A percentile compares a stretch with the other conserved stretches of the same genome.
These are phyloP conservation scores for Thymelicus acteon DNA, from an alignment of 2,888 invertebrate genomes.

Conservation along the genomic window DNA sequence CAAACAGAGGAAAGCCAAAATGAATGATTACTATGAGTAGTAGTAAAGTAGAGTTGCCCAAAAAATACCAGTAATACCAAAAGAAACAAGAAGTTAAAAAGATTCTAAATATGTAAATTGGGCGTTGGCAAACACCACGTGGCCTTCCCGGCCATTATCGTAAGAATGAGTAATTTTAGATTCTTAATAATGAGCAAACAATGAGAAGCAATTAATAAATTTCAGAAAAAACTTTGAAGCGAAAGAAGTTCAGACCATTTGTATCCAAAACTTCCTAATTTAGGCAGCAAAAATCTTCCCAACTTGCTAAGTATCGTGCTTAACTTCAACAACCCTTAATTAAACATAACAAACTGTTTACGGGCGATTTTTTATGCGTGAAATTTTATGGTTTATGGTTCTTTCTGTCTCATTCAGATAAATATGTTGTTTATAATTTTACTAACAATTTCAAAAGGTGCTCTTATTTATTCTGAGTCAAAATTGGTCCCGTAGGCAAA, in stretches of 20 bases:
- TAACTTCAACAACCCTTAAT: slow-evolving; percentile 47
- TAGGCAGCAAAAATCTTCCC: slow-evolving; percentile 49
- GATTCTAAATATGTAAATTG: too few relatives aligned
- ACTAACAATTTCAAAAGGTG: neutral
- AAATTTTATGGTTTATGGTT: neutral
- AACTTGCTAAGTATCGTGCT: slow-evolving; percentile 39
- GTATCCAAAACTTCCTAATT: slow-evolving; percentile 49
- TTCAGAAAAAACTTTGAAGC: slow-evolving; percentile 42
- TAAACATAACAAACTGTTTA: slow-evolving; percentile 42
- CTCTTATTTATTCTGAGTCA: neutral
- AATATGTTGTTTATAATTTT: neutral
- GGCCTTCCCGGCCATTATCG: neutral
- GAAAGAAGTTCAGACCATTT: slow-evolving; percentile 47
- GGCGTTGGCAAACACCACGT: too few relatives aligned
- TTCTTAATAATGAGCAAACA: slow-evolving; percentile 26
- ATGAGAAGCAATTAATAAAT: slow-evolving; percentile 46
- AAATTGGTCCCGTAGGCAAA: too few relatives aligned
- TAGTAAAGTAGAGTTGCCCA: too few relatives aligned
- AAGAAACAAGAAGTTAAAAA: too few relatives aligned
- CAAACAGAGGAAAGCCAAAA: too few relatives aligned
- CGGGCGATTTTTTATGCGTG: neutral
- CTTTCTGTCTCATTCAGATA: slow-evolving; percentile 15
- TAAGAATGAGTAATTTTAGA: slow-evolving; percentile 1
- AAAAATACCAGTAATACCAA: too few relatives aligned
- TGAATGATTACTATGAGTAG: too few relatives aligned